A percentile compares a stretch with the other conserved stretches of the same genome.
Evolutionary conservation across 2,888 invertebrate genomes (phyloP).

Genomic region (Alloplasta piceator): DNA sequence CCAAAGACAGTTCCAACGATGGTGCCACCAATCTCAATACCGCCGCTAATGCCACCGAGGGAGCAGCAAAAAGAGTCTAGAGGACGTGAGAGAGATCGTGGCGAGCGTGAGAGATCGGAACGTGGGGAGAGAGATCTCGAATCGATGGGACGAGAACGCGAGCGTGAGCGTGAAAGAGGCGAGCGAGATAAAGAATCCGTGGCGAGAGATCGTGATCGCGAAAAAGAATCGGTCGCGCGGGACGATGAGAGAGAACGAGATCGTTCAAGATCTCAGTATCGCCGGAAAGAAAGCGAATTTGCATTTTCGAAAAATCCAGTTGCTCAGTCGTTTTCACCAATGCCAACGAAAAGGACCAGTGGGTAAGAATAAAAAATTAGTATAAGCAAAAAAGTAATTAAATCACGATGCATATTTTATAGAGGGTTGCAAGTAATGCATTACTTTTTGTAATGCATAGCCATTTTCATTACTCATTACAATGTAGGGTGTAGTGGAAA

Average conservation of each 20-base stretch:
- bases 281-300: constrained; percentile 86
- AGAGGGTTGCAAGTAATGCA: no score
- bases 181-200: constrained; percentile 78
- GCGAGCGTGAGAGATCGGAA: constrained; percentile 80
- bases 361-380: constrained; percentile 38
- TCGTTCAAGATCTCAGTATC: constrained; percentile 86
- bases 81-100: constrained; percentile 84
- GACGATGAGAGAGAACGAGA: constrained; percentile 82
- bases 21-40: constrained; percentile 81
- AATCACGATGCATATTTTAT: constrained; percentile 8
- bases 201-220: constrained; percentile 80
- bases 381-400: constrained; percentile 29
- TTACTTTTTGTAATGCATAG: no score
- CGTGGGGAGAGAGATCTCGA: constrained; percentile 74
- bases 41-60: constrained; percentile 77
- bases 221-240: constrained; percentile 79
- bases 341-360: no score
- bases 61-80: constrained; percentile 78
- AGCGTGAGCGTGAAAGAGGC: constrained; percentile 75
- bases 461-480: no score
- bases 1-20: constrained; percentile 82
- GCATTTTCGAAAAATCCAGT: neutral
- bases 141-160: constrained; percentile 75
- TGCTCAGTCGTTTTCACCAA: no score
- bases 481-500: no score